phyloP scores from a whole-genome alignment of 2,797 vertebrate species.

The Enteromius radiatus region DNA sequence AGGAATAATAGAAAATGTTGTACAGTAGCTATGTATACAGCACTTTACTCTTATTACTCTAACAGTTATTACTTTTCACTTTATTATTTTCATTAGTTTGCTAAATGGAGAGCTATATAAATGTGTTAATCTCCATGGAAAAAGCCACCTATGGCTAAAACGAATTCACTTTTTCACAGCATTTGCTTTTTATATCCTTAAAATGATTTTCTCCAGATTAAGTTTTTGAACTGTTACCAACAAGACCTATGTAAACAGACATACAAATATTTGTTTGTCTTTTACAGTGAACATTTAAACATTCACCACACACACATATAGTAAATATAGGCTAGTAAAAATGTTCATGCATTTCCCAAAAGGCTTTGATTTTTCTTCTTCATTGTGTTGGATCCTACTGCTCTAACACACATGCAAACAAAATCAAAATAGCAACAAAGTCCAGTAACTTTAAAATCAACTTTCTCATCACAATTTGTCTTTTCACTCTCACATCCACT shows the following conservation, averaged over 20 bases:
- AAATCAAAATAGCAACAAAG: conserved; percentile 1
- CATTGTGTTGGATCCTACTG: not conserved
- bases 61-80: not conserved
- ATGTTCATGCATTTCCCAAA: not conserved
- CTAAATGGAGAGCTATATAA: not conserved
- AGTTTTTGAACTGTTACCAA: no score
- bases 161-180: not conserved
- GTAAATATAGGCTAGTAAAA: no score
- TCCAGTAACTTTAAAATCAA: not conserved
- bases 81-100: not conserved
- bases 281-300: not conserved
- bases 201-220: not conserved
- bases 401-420: not conserved
- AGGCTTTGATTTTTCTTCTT: not conserved
- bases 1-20: not conserved
- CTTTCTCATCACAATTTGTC: not conserved
- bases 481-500: conserved; percentile 18
- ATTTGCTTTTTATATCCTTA: not conserved
- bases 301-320: not conserved
- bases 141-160: not conserved
- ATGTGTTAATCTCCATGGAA: not conserved
- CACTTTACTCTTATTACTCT: not conserved
- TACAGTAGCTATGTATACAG: not conserved
- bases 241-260: not conserved
- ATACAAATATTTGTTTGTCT: not conserved